phyloP scores from a whole-genome alignment of 2,113 vertebrate genomes.

The Vireo altiloquus region DNA sequence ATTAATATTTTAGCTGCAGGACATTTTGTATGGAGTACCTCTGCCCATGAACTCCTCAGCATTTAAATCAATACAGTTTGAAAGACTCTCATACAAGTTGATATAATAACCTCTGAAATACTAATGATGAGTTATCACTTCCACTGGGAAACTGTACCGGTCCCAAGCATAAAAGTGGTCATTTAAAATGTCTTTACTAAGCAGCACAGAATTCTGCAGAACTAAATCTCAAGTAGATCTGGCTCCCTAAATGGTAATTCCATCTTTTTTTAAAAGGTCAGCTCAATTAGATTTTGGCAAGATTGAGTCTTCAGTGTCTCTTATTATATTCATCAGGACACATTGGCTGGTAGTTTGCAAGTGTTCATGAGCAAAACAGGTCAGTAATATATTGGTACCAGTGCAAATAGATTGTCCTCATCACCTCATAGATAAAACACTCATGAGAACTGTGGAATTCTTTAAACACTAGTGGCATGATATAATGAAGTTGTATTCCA shows the following conservation, averaged over 20 bases:
- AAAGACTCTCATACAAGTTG: constrained; percentile 33
- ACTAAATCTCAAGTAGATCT: constrained; percentile 13
- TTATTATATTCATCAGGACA: constrained; percentile 67
- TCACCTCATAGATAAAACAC: constrained; percentile 73
- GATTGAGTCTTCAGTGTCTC: constrained; percentile 71
- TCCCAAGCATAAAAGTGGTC: constrained; percentile 32
- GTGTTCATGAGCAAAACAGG: constrained; percentile 67
- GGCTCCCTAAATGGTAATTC: constrained; percentile 61
- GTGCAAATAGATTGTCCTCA: constrained; percentile 76
- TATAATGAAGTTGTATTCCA: constrained; percentile 98
- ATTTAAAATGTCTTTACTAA: constrained; percentile 59
- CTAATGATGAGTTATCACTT: constrained; percentile 48
- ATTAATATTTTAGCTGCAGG: neutral
- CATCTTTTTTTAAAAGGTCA: constrained; percentile 64
- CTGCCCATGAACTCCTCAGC: neutral
- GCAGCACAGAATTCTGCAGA: constrained; percentile 35
- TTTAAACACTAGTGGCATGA: constrained; percentile 85
- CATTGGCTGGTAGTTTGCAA: constrained; percentile 77
- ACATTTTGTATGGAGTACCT: neutral
- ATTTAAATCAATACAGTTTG: constrained; percentile 34
- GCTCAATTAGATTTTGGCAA: constrained; percentile 71
- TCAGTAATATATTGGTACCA: constrained; percentile 78
- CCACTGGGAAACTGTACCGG: neutral
- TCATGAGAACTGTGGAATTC: constrained; percentile 68
- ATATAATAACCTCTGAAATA: constrained; percentile 43